Evolutionary conservation across 1,140 invertebrate genomes (phyloP), one percentile per base, ranked within the genome.

Genomic region (Polypedilum pembai): DNA sequence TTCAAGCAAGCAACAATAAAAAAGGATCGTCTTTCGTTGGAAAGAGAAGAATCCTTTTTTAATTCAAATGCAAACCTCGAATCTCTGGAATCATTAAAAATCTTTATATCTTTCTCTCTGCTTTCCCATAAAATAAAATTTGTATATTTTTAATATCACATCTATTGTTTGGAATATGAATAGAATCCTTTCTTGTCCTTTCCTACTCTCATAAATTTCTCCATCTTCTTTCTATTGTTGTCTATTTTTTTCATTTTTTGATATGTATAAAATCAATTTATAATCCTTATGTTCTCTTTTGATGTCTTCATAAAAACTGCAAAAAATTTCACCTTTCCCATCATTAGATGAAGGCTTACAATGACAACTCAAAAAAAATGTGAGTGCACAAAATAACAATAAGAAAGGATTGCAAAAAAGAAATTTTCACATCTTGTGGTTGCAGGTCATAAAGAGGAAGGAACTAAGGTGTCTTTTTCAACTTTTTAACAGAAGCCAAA

Each of bases 131-230:
- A 56, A n/a, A n/a, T 56, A 56, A 45, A 56, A 56, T 56, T 56
- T 56, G 45, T 56, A 56, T 56, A 56, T 56, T 56, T 56, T 56
- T 56, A n/a, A 56, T 56, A n/a, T n/a, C 45, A 56, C 12, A 12
- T 56, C 45, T n/a, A 56, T 56, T 56, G 45, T 56, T 12, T 56
- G 3, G 3, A n/a, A 56, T 56, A n/a, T n/a, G 45, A 56, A 15
- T 56, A 15, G 12, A n/a, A 12, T 56, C 45, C 45, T 56, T 56
- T 56, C 24, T 56, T n/a, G 45, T 56, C 45, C 45, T 56, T 56
- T 56, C 45, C 45, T 56, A 56, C 45, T 56, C 45, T 56, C 45
- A 56, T 56, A 56, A 56, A 56, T 56, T n/a, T n/a, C 45, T 56
- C 45, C 45, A 56, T 56, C n/a, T 12, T 12, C n/a, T 56, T 12